Evolutionary conservation across 1,140 invertebrate species (phyloP), one percentile per base, ranked within the genome.

Genomic region (Yoshiicerus persimilis): DNA sequence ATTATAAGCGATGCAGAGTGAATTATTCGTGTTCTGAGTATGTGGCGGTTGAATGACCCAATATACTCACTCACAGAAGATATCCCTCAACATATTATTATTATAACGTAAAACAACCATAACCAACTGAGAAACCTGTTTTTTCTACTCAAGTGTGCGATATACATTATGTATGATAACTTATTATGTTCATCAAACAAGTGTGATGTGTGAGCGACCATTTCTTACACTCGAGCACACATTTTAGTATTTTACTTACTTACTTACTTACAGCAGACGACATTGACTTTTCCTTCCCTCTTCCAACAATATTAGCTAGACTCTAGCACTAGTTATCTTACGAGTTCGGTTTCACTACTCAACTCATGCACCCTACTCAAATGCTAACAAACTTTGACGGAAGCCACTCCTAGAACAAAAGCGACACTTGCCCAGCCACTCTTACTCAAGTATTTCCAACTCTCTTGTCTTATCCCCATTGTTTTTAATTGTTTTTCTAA

Each of bases 111-210:
- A n/a, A 80, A n/a, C 34, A 80, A n/a, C 16, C 30, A 36, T 77
- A 75, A 75, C 70, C 0, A 75, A 32, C 27, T 80, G 8, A 38
- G 32, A 80, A 80, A 80, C 75, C 75, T 80, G 75, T 80, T 80
- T 38, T 70, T 34, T 80, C 32, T n/a, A 80, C 75, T 80, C 75
- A 80, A 80, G 75, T 80, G 75, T 80, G 75, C 75, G 34, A 80
- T 80, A n/a, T n/a, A 80, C 75, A 80, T 80, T 80, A 80, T 80
- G 75, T 80, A 80, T 80, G 75, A 80, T 80, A 80, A 80, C 75
- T 80, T 38, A 36, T 80, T 56, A 56, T n/a, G 47, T 56, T 56
- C 47, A 56, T 56, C 47, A 56, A 56, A 56, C 47, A 56, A 56
- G 47, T n/a, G 27, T 70, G 64, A 70, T 56, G 47, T 56, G 47